Percentiles rank a stretch among this genome's conserved stretches.
Evolutionary conservation across 23 tunicate species (phyloP).

Genomic region (Halocynthia aurantium): DNA sequence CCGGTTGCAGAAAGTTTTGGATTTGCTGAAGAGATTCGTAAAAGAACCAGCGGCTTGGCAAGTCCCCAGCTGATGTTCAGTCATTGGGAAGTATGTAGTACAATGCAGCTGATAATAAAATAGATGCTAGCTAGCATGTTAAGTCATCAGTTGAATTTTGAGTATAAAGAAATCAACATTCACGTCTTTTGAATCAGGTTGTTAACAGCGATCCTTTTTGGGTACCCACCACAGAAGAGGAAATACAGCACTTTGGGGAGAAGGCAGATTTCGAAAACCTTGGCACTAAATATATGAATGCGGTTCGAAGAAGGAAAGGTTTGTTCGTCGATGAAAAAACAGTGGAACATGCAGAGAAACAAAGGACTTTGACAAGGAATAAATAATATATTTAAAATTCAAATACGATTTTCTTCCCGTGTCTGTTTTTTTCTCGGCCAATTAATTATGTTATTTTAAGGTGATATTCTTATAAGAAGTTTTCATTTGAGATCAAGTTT

Average conservation of each 20-base stretch:
- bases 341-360: slow-evolving; percentile 95
- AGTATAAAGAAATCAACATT: not conserved
- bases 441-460: too few relatives aligned
- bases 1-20: slow-evolving; percentile 95
- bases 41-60: slow-evolving; percentile 89
- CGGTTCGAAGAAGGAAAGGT: slow-evolving; percentile 86
- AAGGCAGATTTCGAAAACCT: slow-evolving; percentile 91
- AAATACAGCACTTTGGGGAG: slow-evolving; percentile 92
- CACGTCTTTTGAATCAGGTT: slow-evolving; percentile 24
- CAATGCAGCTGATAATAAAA: not conserved
- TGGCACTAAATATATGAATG: slow-evolving; percentile 84
- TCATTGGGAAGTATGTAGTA: slow-evolving; percentile 86
- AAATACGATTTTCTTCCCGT: too few relatives aligned
- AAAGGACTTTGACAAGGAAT: slow-evolving; percentile 83
- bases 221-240: slow-evolving; percentile 99
- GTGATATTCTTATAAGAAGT: too few relatives aligned
- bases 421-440: too few relatives aligned
- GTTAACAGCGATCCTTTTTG: slow-evolving; percentile 91
- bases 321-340: slow-evolving; percentile 91
- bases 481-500: too few relatives aligned
- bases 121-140: too few relatives aligned
- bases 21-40: slow-evolving; percentile 84
- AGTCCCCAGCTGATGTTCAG: slow-evolving; percentile 95
- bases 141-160: too few relatives aligned
- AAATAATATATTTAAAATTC: slow-evolving; percentile 34